Conservation (phyloP, 2,797 vertebrate genomes). For the Aselliscus stoliczkanus region DNA sequence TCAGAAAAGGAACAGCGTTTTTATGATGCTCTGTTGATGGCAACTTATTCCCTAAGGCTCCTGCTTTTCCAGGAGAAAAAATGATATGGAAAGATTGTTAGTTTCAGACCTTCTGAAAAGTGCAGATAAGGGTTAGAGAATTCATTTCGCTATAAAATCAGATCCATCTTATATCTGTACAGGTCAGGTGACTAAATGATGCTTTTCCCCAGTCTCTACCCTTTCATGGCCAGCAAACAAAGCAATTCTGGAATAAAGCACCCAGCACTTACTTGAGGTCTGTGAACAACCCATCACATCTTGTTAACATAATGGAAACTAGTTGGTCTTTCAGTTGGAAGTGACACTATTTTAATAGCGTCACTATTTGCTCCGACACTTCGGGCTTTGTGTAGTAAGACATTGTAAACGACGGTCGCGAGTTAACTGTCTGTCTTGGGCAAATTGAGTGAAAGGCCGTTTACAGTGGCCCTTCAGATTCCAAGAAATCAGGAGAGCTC, state of each 20-base stretch:
- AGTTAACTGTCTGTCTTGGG: background rate
- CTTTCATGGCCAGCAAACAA: constrained; percentile 49
- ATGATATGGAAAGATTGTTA: constrained; percentile 58
- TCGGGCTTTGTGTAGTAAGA: constrained; percentile 32
- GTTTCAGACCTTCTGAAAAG: constrained; percentile 55
- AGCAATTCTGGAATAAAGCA: background rate
- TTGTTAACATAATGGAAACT: constrained; percentile 58
- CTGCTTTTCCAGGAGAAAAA: background rate
- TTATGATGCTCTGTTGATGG: constrained; percentile 52
- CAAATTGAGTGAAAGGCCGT: constrained; percentile 66
- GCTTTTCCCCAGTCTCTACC: background rate
- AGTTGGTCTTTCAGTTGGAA: constrained; percentile 47
- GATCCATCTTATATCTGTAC: background rate
- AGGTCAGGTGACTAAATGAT: background rate
- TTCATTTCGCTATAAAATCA: constrained; percentile 24
- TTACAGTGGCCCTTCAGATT: constrained; percentile 40
- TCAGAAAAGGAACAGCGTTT: background rate
- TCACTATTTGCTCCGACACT: constrained; percentile 7
- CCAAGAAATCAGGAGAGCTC: constrained; percentile 48
- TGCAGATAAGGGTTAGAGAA: constrained; percentile 47
- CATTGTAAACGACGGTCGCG: background rate
- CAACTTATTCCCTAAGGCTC: constrained; percentile 53
- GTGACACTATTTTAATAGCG: constrained; percentile 62
- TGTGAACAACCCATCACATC: background rate
- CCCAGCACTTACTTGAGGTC: background rate